A percentile compares a stretch with the other conserved stretches of the same genome.
These are phyloP conservation scores for Orthonevra nobilis DNA, from an alignment of 2,888 invertebrate genomes.

Conservation along the genomic window DNA sequence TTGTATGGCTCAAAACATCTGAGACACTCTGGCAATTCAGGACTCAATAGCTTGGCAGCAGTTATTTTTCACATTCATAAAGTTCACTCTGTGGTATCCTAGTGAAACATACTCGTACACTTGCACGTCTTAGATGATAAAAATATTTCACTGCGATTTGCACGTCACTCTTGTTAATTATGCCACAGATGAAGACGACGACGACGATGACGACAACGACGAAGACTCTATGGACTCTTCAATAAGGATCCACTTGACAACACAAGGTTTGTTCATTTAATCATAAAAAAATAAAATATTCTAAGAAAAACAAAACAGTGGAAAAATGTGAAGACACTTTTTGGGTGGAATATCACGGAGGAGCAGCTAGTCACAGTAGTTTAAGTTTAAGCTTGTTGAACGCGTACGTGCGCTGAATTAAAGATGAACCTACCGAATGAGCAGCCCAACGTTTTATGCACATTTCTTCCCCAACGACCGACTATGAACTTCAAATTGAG, in stretches of 20 bases:
- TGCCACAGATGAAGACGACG: too few relatives aligned
- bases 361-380: conserved; percentile 4
- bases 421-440: conserved; percentile 64
- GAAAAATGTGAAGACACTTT: conserved; percentile 1
- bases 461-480: conserved; percentile 48
- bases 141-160: conserved; percentile 65
- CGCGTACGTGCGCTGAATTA: conserved; percentile 68
- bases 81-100: conserved; percentile 37
- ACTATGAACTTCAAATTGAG: conserved; percentile 44
- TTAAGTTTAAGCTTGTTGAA: conserved; percentile 67
- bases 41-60: conserved; percentile 45
- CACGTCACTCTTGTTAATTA: conserved; percentile 70
- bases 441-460: conserved; percentile 61
- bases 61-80: conserved; percentile 23
- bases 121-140: conserved; percentile 34
- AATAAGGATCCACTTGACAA: conserved; percentile 43
- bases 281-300: conserved; percentile 32
- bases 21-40: conserved; percentile 50
- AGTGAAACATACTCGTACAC: conserved; percentile 23
- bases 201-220: too few relatives aligned
- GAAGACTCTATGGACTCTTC: conserved; percentile 36
- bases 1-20: conserved; percentile 47
- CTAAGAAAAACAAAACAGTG: background rate
- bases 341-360: conserved; percentile 10
- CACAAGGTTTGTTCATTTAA: conserved; percentile 58